phyloP scores from a whole-genome alignment of 1,140 invertebrate genomes.

The Drosophila nikananu region DNA sequence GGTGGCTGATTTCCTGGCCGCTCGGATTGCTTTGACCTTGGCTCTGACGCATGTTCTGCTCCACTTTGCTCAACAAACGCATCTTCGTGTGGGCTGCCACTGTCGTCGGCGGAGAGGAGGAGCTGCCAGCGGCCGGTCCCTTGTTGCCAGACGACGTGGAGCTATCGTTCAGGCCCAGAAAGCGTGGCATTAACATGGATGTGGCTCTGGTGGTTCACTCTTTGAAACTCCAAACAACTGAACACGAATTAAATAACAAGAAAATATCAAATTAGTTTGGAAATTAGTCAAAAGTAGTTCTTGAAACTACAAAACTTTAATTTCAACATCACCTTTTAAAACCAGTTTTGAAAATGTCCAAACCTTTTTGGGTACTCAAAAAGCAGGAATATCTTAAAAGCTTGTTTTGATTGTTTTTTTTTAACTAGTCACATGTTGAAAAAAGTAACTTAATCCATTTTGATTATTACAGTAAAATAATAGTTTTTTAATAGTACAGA shows the following conservation, averaged over 20 bases:
- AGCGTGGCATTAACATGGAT: conserved; percentile 73
- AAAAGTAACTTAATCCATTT: not conserved
- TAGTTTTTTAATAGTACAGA: not conserved
- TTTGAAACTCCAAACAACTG: conserved; percentile 16
- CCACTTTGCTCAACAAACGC: conserved; percentile 71
- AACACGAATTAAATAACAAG: not conserved
- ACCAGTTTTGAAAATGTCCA: conserved; percentile 12
- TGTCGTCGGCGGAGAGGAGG: conserved; percentile 45
- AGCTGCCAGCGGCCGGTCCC: conserved; percentile 8
- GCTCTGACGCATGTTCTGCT: conserved; percentile 71
- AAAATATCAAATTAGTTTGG: not conserved
- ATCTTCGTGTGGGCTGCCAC: conserved; percentile 75
- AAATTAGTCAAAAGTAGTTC: not conserved
- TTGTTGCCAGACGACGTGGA: conserved; percentile 42
- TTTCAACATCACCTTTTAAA: not conserved
- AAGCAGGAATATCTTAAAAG: not conserved
- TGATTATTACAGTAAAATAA: too few relatives aligned
- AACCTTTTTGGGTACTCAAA: not conserved
- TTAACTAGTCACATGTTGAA: not conserved
- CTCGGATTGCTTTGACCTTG: conserved; percentile 40
- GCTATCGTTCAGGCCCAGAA: conserved; percentile 51
- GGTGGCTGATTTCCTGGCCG: conserved; percentile 61
- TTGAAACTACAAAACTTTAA: not conserved
- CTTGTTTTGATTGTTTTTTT: not conserved
- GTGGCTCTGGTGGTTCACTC: not conserved